Percentiles rank a stretch among this genome's conserved stretches.
phyloP scores from a whole-genome alignment of 2,113 vertebrate genomes.

The Planiliza haematocheilus region DNA sequence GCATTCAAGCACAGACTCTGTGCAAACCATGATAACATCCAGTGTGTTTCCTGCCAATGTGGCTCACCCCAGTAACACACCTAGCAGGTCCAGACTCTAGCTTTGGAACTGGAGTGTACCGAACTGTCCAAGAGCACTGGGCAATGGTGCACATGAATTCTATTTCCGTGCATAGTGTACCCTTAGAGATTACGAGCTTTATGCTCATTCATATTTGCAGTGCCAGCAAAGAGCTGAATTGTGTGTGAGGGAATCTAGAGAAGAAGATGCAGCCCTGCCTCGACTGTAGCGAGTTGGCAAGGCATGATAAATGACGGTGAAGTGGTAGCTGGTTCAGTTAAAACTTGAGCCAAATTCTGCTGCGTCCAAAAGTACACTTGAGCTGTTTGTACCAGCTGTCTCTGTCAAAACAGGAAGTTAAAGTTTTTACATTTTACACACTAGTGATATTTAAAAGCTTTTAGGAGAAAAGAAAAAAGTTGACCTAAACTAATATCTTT shows the following conservation, averaged over 20 bases:
- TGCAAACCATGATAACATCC: neutral
- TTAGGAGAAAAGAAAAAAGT: no score
- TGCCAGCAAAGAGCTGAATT: constrained; percentile 41
- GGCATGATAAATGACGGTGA: constrained; percentile 39
- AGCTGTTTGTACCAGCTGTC: neutral
- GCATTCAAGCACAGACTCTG: neutral
- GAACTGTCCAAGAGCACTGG: constrained; percentile 7
- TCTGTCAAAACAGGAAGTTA: neutral
- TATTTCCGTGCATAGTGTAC: constrained; percentile 25
- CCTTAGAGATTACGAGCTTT: constrained; percentile 18
- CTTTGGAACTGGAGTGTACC: constrained; percentile 34
- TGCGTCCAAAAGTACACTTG: neutral
- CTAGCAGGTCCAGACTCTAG: neutral
- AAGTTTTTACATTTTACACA: neutral
- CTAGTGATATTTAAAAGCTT: neutral
- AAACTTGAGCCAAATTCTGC: constrained; percentile 5
- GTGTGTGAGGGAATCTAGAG: constrained; percentile 22
- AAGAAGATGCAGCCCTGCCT: neutral
- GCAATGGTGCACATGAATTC: constrained; percentile 23
- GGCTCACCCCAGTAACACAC: constrained; percentile 1
- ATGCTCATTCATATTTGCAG: constrained; percentile 45
- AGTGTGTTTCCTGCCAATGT: neutral
- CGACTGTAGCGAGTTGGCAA: constrained; percentile 39
- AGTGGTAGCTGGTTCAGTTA: constrained; percentile 14
- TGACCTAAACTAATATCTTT: no score